These are phyloP conservation scores for Tachina grossa DNA, from an alignment of 2,888 invertebrate genomes.

Conservation along the genomic window DNA sequence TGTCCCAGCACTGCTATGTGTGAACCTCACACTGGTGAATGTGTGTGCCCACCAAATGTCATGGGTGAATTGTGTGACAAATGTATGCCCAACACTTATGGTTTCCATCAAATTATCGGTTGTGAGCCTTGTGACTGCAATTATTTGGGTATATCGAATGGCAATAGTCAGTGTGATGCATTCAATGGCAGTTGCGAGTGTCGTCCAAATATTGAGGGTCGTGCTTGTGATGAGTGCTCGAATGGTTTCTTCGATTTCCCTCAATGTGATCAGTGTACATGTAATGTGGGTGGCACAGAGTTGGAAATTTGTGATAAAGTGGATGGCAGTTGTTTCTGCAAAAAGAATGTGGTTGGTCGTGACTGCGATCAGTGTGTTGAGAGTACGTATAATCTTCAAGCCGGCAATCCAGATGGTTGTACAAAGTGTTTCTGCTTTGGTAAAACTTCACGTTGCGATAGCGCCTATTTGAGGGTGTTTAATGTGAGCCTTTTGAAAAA, in stretches of 20 bases:
- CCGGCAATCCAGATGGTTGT: slow-evolving; percentile 93
- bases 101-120: slow-evolving; percentile 96
- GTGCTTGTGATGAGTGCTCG: slow-evolving; percentile 93
- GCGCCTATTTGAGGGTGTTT: slow-evolving; percentile 86
- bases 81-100: slow-evolving; percentile 94
- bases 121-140: slow-evolving; percentile 97
- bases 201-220: slow-evolving; percentile 92
- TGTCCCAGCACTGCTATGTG: slow-evolving; percentile 93
- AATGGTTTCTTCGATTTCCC: slow-evolving; percentile 95
- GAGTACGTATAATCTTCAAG: slow-evolving; percentile 95
- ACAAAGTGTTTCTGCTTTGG: slow-evolving; percentile 99
- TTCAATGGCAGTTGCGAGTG: slow-evolving; percentile 93
- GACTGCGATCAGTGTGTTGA: slow-evolving; percentile 93
- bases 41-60: slow-evolving; percentile 96
- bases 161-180: slow-evolving; percentile 93
- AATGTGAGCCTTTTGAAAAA: slow-evolving; percentile 81
- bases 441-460: slow-evolving; percentile 92
- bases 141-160: slow-evolving; percentile 89
- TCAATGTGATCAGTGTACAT: slow-evolving; percentile 92
- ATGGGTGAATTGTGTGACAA: slow-evolving; percentile 94
- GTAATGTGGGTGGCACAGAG: slow-evolving; percentile 91
- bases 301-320: slow-evolving; percentile 93
- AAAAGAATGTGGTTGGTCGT: slow-evolving; percentile 88
- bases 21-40: slow-evolving; percentile 89
- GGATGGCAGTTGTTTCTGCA: slow-evolving; percentile 88